A percentile compares a stretch with the other conserved stretches of the same genome.
Evolutionary conservation across 2,797 vertebrate genomes (phyloP).

Genomic region (Phataginus tricuspis): DNA sequence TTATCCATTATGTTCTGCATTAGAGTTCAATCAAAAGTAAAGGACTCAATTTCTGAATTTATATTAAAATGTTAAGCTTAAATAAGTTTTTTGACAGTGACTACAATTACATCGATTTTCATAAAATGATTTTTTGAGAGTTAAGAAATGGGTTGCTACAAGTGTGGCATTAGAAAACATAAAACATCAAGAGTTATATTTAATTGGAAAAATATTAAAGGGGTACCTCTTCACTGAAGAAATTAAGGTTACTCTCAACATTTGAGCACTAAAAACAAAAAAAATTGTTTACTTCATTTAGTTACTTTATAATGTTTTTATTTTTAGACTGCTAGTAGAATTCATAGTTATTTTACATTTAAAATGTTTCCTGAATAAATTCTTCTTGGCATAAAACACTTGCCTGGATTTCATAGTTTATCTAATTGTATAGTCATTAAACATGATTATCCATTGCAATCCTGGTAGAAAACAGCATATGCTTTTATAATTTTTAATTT

Average conservation of each 20-base stretch:
- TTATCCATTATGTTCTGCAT: neutral
- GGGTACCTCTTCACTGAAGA: neutral
- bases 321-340: neutral
- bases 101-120: neutral
- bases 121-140: neutral
- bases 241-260: neutral
- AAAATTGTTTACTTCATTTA: neutral
- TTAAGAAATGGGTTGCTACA: neutral
- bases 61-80: neutral
- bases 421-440: neutral
- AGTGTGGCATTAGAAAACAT: neutral
- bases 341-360: neutral
- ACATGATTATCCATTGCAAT: neutral
- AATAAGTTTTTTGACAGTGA: neutral
- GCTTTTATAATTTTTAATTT: neutral
- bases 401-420: neutral
- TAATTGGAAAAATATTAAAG: neutral
- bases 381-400: neutral
- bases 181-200: neutral
- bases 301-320: neutral
- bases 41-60: neutral
- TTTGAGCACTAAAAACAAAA: neutral
- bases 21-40: neutral
- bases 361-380: neutral
- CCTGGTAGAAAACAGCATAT: neutral